Evolutionary conservation across 2,888 invertebrate species (phyloP).

Genomic region (Chorisops tibialis): DNA sequence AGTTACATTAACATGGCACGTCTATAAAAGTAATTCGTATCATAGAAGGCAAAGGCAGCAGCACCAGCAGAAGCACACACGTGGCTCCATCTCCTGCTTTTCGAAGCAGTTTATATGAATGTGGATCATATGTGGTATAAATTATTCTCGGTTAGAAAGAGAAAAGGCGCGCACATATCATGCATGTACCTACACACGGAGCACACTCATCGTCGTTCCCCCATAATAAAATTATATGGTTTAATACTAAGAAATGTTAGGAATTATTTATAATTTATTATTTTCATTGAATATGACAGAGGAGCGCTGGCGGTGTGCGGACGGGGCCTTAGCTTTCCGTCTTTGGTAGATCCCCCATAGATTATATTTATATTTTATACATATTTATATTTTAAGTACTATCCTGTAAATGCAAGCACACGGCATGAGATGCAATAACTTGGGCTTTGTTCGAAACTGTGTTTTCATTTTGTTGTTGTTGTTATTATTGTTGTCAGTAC

Average conservation of each 20-base stretch:
- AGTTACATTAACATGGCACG: conserved; percentile 22
- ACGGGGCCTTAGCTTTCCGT: too few relatives aligned
- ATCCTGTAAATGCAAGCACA: too few relatives aligned
- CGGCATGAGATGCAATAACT: too few relatives aligned
- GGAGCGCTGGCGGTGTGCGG: conserved; percentile 3
- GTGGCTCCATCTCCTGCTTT: conserved; percentile 23
- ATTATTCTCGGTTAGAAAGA: conserved; percentile 22
- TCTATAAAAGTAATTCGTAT: conserved; percentile 26
- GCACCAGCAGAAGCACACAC: conserved; percentile 5
- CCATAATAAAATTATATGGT: conserved; percentile 29
- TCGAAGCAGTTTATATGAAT: conserved; percentile 12
- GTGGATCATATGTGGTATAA: conserved; percentile 24
- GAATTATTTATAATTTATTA: conserved; percentile 30
- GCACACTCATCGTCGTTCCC: conserved; percentile 19
- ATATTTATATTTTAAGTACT: too few relatives aligned
- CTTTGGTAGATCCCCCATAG: too few relatives aligned
- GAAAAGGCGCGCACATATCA: not conserved
- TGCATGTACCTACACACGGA: conserved; percentile 2
- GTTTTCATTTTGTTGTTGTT: too few relatives aligned
- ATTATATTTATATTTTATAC: too few relatives aligned
- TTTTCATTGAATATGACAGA: conserved; percentile 27
- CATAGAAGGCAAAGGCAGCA: not conserved
- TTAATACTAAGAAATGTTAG: conserved; percentile 28
- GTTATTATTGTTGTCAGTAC: too few relatives aligned
- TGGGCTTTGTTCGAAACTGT: too few relatives aligned